Conservation (phyloP, 2,113 vertebrate genomes). For the Xiphorhynchus elegans region DNA sequence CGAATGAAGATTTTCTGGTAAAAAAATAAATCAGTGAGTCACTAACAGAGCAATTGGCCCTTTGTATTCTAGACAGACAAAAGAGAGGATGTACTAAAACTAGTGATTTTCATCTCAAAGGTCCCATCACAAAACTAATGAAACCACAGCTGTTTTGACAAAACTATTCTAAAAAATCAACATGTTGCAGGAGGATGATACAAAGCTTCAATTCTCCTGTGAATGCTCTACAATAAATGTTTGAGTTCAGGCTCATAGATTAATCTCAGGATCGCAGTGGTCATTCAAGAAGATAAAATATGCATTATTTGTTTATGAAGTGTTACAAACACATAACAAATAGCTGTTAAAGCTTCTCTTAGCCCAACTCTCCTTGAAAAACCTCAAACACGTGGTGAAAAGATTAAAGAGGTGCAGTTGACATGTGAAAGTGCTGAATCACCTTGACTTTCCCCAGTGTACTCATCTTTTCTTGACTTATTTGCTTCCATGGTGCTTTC, state of each 20-base stretch:
- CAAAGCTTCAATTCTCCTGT: background rate
- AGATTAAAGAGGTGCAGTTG: background rate
- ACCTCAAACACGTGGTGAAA: background rate
- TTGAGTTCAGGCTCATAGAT: background rate
- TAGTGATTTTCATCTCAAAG: background rate
- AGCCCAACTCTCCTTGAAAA: background rate
- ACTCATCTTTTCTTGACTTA: no score
- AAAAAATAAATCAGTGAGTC: background rate
- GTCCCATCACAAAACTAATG: background rate
- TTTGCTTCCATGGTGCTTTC: no score
- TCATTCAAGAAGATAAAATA: background rate
- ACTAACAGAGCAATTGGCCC: background rate
- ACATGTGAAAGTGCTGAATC: background rate
- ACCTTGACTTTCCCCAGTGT: background rate
- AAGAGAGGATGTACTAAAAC: background rate
- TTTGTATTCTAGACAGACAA: background rate
- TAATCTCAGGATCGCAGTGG: background rate
- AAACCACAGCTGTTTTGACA: background rate
- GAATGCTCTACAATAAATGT: background rate
- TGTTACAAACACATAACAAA: background rate
- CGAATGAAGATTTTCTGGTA: background rate
- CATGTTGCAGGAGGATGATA: background rate
- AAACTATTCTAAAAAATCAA: background rate
- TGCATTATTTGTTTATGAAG: background rate
- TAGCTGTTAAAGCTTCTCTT: background rate